A percentile compares a stretch with the other conserved stretches of the same genome.
Conservation (phyloP, 2,888 invertebrate species). For the Pandemis heparana region DNA sequence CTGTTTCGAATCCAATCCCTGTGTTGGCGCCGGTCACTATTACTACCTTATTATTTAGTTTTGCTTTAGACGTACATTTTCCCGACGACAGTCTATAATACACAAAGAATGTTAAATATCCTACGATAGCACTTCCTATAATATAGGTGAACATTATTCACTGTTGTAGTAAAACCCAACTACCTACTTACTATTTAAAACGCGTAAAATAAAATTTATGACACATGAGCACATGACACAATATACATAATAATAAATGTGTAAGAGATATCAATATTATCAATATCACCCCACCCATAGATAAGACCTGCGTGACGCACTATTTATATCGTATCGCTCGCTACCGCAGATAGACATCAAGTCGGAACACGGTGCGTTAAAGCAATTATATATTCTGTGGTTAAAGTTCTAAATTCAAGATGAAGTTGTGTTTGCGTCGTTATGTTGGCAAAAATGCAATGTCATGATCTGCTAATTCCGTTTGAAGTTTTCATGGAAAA, state of each 20-base stretch:
- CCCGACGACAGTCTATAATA: constrained; percentile 49
- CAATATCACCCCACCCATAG: background rate
- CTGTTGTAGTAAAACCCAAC: background rate
- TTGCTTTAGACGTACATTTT: constrained; percentile 50
- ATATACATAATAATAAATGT: too few species aligned
- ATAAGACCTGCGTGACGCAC: background rate
- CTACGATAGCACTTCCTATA: constrained; percentile 9
- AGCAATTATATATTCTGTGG: too few species aligned
- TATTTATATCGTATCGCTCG: background rate
- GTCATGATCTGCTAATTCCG: background rate
- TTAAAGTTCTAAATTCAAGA: background rate
- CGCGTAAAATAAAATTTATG: background rate
- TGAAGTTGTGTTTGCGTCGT: background rate
- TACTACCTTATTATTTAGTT: constrained; percentile 61
- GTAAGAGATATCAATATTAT: background rate
- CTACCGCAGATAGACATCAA: too few species aligned
- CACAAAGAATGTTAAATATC: constrained; percentile 23
- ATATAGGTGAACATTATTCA: constrained; percentile 15
- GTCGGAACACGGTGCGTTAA: too few species aligned
- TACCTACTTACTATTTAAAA: background rate
- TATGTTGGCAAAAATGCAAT: background rate
- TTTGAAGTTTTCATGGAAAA: background rate
- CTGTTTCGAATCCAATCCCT: constrained; percentile 68
- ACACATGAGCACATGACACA: too few species aligned
- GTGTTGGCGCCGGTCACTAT: constrained; percentile 68